Evolutionary conservation across 1,140 invertebrate genomes (phyloP).

Genomic region (Ceratoteleas bidentatus): DNA sequence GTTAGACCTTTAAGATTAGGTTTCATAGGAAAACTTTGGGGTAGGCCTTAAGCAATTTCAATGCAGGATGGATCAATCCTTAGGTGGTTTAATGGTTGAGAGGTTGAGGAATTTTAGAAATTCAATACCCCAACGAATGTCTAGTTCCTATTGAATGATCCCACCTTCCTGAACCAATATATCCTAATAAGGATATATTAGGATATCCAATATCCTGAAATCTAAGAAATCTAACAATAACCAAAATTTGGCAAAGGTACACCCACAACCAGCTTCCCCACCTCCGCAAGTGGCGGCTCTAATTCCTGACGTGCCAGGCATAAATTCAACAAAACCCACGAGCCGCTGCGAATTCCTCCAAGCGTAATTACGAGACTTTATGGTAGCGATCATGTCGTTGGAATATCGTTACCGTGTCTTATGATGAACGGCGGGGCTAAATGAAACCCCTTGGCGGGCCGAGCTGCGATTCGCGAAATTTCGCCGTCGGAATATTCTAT

Average conservation of each 20-base stretch:
- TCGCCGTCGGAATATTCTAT: constrained; percentile 2
- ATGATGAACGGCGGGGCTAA: constrained; percentile 30
- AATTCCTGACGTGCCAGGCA: constrained; percentile 59
- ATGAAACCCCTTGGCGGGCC: constrained; percentile 7
- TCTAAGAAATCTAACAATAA: too few species aligned
- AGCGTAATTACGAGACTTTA: constrained; percentile 58
- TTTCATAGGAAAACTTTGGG: too few species aligned
- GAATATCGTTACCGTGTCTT: constrained; percentile 46
- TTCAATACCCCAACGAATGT: too few species aligned
- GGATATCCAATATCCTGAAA: too few species aligned
- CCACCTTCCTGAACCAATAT: too few species aligned
- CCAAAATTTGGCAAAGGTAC: constrained; percentile 43
- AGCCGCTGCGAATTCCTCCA: constrained; percentile 53
- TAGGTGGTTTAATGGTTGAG: too few species aligned
- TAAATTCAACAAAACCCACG: constrained; percentile 60
- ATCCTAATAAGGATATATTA: too few species aligned
- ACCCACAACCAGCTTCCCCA: constrained; percentile 45
- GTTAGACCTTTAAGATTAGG: too few species aligned
- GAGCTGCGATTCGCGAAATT: neutral
- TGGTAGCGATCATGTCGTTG: constrained; percentile 40
- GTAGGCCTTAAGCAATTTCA: too few species aligned
- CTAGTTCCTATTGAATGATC: too few species aligned
- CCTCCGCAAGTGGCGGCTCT: constrained; percentile 58
- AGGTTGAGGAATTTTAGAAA: too few species aligned
- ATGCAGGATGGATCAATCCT: too few species aligned